Base-by-base conservation (phyloP, 2,888 invertebrate species). In the Ypsolopha scabrella region DNA sequence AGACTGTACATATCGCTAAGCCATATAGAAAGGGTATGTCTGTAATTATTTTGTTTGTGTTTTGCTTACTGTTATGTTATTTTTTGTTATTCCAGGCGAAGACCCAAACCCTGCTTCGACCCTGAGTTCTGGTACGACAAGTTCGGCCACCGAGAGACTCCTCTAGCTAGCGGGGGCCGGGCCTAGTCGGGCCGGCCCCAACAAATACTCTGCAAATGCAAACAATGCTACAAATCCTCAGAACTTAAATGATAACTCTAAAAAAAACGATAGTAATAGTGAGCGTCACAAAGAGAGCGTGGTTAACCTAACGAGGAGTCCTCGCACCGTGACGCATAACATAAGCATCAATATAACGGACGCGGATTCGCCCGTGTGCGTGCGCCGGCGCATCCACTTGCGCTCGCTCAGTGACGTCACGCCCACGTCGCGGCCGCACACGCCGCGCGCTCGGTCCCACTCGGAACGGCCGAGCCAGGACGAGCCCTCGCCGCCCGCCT, bases 121-220 rank as follows among this genome's bases (percentile, higher is more conserved):
- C 63, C 78, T 89, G 71, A 90, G 89, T 77, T 90, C 90, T 64
- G 88, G 88, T 66, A 92, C 92, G 58, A 90, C 91, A 58, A 91
- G 90, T 80, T 90, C 91, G 66, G 90, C 90, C 60, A 91, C 91
- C 61, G 92, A 92, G 75, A 92, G 92, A 82, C 88, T 92, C 75
- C 92, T 93, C 88, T 93, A 92, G 91, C 91, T 88, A 87, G 88
- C 87, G 87, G 89, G 88, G 81, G 89, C 89, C 89, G 90, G 90
- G 88, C 78, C 83, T 60, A 87, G 75, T 59, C 68, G 83, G 83
- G 75, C 85, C 85, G 83, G 85, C 85, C 85, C 85, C 83, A 75
- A 61, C 67, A 83, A 83, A 76, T 78, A 80, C 61, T 65, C 70
- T 13, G 58, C 60, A 35, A 75, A 68, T 56, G 59, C 61, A 53